Base-by-base conservation (phyloP, 2,888 invertebrate genomes). In the Dicyrtoma fusca region DNA sequence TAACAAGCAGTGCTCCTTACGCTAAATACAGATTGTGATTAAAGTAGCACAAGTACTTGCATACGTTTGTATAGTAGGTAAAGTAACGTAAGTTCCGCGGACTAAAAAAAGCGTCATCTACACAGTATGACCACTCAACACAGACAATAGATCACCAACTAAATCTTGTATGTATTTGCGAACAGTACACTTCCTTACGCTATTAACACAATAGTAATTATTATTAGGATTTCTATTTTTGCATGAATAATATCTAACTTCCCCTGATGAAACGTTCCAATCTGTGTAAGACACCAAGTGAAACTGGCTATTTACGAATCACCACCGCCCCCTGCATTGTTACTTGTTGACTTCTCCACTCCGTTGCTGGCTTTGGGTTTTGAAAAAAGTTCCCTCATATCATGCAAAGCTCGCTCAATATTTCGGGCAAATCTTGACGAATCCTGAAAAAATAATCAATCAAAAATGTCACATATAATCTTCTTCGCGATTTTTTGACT, bases 381-480 rank as follows among this genome's bases (percentile, higher is more conserved):
- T n/a, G 42, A n/a, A 25, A 91, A 91, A 73, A 94, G 85, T 66
- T 86, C 84, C 81, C 87, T 89, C 80, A 95, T 89, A 81, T 92
- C 92, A 63, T 86, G 85, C 73, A 93, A 84, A 0, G 92, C 90
- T 79, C 85, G 85, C 81, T 88, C 88, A 79, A 95, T 92, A 82
- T 89, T 87, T 74, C 86, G 85, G 47, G 91, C 89, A 85, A 95
- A 95, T 81, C 92, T 88, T 74, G 88, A 87, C 11, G 94, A 93
- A 84, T 91, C 89, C 94, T 95, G 85, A 84, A 79, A 82, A 81
- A 80, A 74, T 75, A 61, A 73, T 70, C 51, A 23, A 47, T n/a
- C 19, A n/a, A n/a, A n/a, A n/a, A n/a, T n/a, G n/a, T n/a, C n/a
- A n/a, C n/a, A n/a, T n/a, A n/a, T n/a, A n/a, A n/a, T n/a, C n/a